These are phyloP conservation scores for Melieria crassipennis DNA, from an alignment of 2,888 invertebrate genomes.

Conservation along the genomic window DNA sequence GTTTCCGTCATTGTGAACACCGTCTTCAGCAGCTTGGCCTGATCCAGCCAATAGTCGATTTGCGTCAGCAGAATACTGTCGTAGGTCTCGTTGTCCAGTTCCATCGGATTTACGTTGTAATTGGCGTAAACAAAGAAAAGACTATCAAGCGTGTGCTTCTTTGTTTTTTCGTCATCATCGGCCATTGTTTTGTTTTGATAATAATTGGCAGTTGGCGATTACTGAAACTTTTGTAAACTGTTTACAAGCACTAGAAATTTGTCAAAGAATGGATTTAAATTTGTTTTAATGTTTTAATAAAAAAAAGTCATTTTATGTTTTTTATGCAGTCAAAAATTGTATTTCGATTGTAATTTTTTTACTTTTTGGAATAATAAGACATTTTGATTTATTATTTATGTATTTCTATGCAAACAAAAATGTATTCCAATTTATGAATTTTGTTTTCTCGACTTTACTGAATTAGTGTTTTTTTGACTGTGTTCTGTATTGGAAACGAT, in stretches of 20 bases:
- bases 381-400: not conserved
- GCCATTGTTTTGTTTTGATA: slow-evolving; percentile 37
- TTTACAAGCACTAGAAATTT: not conserved
- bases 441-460: not conserved
- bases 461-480: too few relatives aligned
- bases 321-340: too few relatives aligned
- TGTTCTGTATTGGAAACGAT: too few relatives aligned
- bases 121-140: slow-evolving; percentile 50
- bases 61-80: slow-evolving; percentile 51
- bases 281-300: too few relatives aligned
- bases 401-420: not conserved
- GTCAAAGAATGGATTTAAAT: not conserved
- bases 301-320: too few relatives aligned
- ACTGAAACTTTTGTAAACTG: slow-evolving; percentile 6
- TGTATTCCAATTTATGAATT: not conserved
- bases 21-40: slow-evolving; percentile 46
- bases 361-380: not conserved
- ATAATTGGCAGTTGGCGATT: not conserved
- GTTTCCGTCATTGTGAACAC: slow-evolving; percentile 49
- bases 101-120: slow-evolving; percentile 44
- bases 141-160: slow-evolving; percentile 50
- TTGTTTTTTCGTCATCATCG: slow-evolving; percentile 45
- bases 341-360: not conserved
- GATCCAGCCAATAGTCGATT: slow-evolving; percentile 52
- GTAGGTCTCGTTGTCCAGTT: slow-evolving; percentile 47